phyloP scores from a whole-genome alignment of 2,888 invertebrate species.

The Tholera decimalis region DNA sequence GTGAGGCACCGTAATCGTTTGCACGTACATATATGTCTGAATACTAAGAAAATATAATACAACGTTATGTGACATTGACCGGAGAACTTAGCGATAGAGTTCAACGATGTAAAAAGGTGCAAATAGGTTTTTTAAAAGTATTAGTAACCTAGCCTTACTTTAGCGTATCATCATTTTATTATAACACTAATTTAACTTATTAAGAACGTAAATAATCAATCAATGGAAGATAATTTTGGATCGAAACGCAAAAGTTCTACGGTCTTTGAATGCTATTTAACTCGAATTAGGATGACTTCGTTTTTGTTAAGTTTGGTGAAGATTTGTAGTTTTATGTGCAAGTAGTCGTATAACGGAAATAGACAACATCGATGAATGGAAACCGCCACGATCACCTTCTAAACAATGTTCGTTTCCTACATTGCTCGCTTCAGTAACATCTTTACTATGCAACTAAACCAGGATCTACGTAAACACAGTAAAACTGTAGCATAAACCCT shows the following conservation, averaged over 20 bases:
- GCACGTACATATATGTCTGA: conserved; percentile 17
- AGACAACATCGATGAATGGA: conserved; percentile 25
- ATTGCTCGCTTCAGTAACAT: conserved; percentile 29
- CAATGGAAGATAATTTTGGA: not conserved
- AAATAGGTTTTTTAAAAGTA: not conserved
- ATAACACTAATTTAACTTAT: conserved; percentile 27
- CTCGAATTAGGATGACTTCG: not conserved
- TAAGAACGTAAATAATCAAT: conserved; percentile 45
- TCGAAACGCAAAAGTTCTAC: conserved; percentile 13
- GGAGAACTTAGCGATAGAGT: not conserved
- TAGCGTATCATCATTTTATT: not conserved
- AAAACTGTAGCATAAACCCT: conserved; percentile 78
- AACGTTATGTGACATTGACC: conserved; percentile 25
- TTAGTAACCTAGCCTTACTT: not conserved
- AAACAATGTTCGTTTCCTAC: conserved; percentile 45
- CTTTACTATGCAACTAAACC: conserved; percentile 38
- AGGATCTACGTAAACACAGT: conserved; percentile 67
- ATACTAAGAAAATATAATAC: conserved; percentile 14
- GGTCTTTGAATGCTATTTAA: conserved; percentile 4
- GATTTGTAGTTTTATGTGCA: not conserved
- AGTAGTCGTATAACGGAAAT: conserved; percentile 13
- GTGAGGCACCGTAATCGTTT: conserved; percentile 30
- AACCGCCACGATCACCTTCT: conserved; percentile 26
- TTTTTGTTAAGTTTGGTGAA: not conserved
- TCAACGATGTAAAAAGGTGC: not conserved